Evolutionary conservation across 2,797 vertebrate species (phyloP).

Genomic region (Liparis tanakae): DNA sequence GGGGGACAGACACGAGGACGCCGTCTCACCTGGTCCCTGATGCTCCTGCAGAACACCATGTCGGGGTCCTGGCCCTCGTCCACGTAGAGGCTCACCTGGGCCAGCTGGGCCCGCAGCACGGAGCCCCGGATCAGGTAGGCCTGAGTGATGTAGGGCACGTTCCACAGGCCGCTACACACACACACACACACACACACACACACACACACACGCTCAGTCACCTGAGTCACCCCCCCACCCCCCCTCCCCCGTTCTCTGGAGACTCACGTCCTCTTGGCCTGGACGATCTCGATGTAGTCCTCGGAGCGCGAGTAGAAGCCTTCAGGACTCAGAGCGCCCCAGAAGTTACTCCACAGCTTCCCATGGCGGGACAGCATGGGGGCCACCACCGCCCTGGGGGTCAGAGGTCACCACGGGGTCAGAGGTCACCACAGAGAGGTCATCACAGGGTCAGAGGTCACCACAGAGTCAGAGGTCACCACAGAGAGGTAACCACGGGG

Average conservation of each 20-base stretch:
- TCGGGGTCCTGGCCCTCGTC: conserved; percentile 83
- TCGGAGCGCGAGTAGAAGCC: conserved; percentile 90
- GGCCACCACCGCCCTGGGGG: conserved; percentile 80
- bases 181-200: not conserved
- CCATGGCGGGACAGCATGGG: conserved; percentile 90
- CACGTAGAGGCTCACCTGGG: conserved; percentile 78
- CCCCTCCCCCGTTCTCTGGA: too few relatives aligned
- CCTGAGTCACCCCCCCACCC: too few relatives aligned
- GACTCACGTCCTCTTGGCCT: conserved; percentile 87
- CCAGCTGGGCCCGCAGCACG: conserved; percentile 79
- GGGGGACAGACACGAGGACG: too few relatives aligned
- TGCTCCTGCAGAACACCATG: conserved; percentile 89
- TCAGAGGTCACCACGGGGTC: too few relatives aligned
- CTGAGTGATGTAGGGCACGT: conserved; percentile 90
- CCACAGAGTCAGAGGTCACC: too few relatives aligned
- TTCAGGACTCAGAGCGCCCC: conserved; percentile 90
- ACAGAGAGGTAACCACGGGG: too few relatives aligned
- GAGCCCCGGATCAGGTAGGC: conserved; percentile 86
- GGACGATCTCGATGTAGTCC: conserved; percentile 93
- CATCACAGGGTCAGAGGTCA: too few relatives aligned
- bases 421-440: too few relatives aligned
- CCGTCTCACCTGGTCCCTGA: conserved; percentile 80
- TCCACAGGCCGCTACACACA: conserved; percentile 87
- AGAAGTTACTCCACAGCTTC: conserved; percentile 95
- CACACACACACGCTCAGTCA: too few relatives aligned